Percentiles rank a stretch among this genome's conserved stretches.
Conservation (phyloP, 1,140 invertebrate species). For the Conus ventricosus region DNA sequence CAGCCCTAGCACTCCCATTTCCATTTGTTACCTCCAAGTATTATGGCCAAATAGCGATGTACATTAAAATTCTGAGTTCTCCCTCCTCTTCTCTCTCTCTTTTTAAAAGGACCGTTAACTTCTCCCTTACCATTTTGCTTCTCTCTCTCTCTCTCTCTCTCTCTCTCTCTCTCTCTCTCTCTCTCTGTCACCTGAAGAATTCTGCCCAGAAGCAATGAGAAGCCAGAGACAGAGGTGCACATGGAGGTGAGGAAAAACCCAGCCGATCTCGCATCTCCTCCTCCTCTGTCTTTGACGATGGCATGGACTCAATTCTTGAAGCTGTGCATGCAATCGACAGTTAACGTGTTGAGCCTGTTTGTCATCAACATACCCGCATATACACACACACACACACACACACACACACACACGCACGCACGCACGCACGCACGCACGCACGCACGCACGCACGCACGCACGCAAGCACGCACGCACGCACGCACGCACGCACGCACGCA, state of each 20-base stretch:
- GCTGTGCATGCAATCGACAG: not conserved
- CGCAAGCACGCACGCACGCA: not conserved
- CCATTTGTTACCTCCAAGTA: too few species aligned
- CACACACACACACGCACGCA: not conserved
- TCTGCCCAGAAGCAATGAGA: not conserved
- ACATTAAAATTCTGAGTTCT: too few species aligned
- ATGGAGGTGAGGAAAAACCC: not conserved
- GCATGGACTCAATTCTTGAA: not conserved
- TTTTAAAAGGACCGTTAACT: too few species aligned
- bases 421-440: not conserved
- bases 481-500: not conserved
- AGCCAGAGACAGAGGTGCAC: not conserved
- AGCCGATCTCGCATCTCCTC: not conserved
- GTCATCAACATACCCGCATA: not conserved
- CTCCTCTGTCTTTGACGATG: not conserved
- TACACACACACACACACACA: constrained; percentile 2
- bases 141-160: too few species aligned
- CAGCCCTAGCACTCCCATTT: too few species aligned
- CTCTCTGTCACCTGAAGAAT: too few species aligned
- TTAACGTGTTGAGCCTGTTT: too few species aligned
- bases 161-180: too few species aligned
- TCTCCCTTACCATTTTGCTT: too few species aligned
- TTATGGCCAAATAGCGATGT: too few species aligned
- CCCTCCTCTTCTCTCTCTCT: too few species aligned
- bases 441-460: not conserved